Evolutionary conservation across 2,113 vertebrate genomes (phyloP).

Genomic region (Callipepla squamata): DNA sequence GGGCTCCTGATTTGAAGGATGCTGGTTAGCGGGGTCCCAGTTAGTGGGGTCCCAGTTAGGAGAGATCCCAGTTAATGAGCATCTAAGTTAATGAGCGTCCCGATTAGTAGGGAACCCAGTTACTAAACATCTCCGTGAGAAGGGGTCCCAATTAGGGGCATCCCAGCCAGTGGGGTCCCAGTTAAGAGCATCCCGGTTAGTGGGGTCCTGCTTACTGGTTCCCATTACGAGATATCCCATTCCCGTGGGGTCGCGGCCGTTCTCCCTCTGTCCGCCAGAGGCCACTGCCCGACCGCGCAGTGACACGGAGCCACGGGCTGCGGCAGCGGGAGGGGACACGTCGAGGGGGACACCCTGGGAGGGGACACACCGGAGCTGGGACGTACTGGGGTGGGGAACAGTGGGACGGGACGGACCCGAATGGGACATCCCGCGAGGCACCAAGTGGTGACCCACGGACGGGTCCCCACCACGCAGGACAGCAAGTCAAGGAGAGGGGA

Average conservation of each 20-base stretch:
- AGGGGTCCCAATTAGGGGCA: no score
- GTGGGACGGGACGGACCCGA: accelerated
- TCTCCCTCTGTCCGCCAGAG: not conserved
- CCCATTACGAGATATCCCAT: no score
- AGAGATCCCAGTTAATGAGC: not conserved
- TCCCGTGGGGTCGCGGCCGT: not conserved
- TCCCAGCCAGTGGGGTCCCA: not conserved
- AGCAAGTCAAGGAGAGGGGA: not conserved
- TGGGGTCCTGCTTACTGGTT: not conserved
- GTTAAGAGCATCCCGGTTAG: no score
- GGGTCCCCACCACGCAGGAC: accelerated
- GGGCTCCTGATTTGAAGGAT: not conserved
- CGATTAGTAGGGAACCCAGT: not conserved
- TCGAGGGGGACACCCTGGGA: not conserved
- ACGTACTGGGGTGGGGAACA: accelerated
- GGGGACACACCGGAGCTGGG: not conserved
- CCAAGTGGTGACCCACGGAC: accelerated
- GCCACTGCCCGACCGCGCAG: not conserved
- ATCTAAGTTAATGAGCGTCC: not conserved
- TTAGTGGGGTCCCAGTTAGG: not conserved
- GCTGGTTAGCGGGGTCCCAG: not conserved
- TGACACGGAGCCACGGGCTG: not conserved
- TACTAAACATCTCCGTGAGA: not conserved
- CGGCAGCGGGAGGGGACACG: not conserved
- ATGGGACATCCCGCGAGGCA: not conserved